A percentile compares a stretch with the other conserved stretches of the same genome.
phyloP scores from a whole-genome alignment of 2,888 invertebrate genomes.

The Campaea margaritaria region DNA sequence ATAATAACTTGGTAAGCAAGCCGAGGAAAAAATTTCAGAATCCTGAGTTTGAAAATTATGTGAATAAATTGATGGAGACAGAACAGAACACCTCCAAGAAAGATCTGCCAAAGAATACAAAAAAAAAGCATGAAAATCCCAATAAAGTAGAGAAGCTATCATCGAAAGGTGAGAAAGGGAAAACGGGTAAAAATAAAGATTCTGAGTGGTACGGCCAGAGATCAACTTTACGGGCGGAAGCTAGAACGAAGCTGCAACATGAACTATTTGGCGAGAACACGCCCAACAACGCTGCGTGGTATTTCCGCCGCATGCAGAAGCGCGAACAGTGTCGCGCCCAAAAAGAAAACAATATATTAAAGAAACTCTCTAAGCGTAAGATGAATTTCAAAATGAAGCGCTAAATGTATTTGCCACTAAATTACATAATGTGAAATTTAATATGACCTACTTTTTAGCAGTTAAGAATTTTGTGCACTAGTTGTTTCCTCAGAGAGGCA shows the following conservation, averaged over 20 bases:
- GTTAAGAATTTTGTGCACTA: slow-evolving; percentile 26
- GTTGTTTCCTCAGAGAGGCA: slow-evolving; percentile 20
- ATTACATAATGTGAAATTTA: neutral
- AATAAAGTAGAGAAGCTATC: slow-evolving; percentile 39
- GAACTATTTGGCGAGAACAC: slow-evolving; percentile 67
- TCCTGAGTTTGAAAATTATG: slow-evolving; percentile 51
- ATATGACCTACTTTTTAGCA: slow-evolving; percentile 31
- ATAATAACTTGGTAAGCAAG: slow-evolving; percentile 50
- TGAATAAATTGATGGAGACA: slow-evolving; percentile 50
- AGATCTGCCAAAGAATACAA: slow-evolving; percentile 16
- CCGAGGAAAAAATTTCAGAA: slow-evolving; percentile 51
- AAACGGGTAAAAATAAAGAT: slow-evolving; percentile 50
- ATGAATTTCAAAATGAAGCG: slow-evolving; percentile 75
- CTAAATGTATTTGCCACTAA: slow-evolving; percentile 41
- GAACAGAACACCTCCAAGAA: slow-evolving; percentile 32
- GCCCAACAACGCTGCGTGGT: slow-evolving; percentile 74
- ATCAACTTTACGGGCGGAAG: slow-evolving; percentile 64
- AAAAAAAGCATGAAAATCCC: slow-evolving; percentile 34
- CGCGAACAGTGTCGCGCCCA: slow-evolving; percentile 77
- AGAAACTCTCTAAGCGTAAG: slow-evolving; percentile 63
- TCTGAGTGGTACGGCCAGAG: slow-evolving; percentile 73
- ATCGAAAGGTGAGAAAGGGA: slow-evolving; percentile 35
- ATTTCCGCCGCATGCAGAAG: slow-evolving; percentile 77
- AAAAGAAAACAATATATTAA: slow-evolving; percentile 67
- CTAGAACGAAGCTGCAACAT: slow-evolving; percentile 68